Conservation (phyloP, 2,888 invertebrate species). For the Ectemnius lituratus region DNA sequence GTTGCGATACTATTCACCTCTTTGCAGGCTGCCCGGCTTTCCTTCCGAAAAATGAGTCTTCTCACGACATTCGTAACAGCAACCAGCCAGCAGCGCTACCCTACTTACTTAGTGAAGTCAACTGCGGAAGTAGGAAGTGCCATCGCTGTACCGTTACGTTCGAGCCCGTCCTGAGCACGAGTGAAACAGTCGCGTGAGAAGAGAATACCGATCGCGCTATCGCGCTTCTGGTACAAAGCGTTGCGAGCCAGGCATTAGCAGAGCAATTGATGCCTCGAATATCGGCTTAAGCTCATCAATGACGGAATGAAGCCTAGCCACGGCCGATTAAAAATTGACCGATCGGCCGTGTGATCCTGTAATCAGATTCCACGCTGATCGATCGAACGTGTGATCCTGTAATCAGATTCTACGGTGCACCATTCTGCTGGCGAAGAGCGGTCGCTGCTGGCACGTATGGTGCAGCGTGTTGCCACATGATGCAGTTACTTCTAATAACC, state of each 20-base stretch:
- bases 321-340: too few relatives aligned
- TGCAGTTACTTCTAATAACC: slow-evolving; percentile 21
- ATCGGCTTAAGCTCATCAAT: too few relatives aligned
- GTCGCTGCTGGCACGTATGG: slow-evolving; percentile 19
- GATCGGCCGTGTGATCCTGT: too few relatives aligned
- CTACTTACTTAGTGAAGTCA: slow-evolving; percentile 43
- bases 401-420: too few relatives aligned
- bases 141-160: slow-evolving; percentile 56
- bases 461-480: slow-evolving; percentile 13
- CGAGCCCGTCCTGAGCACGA: not conserved
- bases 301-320: too few relatives aligned
- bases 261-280: too few relatives aligned
- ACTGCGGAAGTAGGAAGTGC: slow-evolving; percentile 42
- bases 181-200: too few relatives aligned
- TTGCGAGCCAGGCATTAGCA: too few relatives aligned
- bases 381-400: too few relatives aligned
- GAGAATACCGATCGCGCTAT: too few relatives aligned
- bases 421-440: slow-evolving; percentile 7
- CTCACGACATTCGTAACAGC: slow-evolving; percentile 16
- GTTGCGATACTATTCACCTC: slow-evolving; percentile 75
- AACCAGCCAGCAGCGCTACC: slow-evolving; percentile 14
- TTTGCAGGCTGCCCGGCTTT: slow-evolving; percentile 58
- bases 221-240: too few relatives aligned
- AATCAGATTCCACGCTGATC: too few relatives aligned
- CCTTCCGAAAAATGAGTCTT: slow-evolving; percentile 23